phyloP scores from a whole-genome alignment of 2,797 vertebrate genomes.

The Dicrostonyx torquatus region DNA sequence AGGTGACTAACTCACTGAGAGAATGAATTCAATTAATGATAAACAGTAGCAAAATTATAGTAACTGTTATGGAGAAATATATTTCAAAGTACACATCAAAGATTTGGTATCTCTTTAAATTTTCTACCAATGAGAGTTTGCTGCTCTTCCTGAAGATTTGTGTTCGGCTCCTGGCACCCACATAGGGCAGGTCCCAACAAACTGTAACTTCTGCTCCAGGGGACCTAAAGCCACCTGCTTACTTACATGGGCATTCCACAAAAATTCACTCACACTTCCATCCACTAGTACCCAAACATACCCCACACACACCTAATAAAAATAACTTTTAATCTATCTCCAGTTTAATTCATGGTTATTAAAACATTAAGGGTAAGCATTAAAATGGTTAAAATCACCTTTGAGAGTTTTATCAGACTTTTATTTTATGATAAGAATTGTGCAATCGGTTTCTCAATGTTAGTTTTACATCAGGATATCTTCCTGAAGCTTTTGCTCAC shows the following conservation, averaged over 20 bases:
- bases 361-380: not conserved
- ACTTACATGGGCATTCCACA: not conserved
- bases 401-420: not conserved
- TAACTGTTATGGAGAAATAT: conserved; percentile 35
- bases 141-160: not conserved
- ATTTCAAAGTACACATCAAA: conserved; percentile 71
- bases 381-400: not conserved
- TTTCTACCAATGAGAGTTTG: not conserved
- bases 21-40: not conserved
- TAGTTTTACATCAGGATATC: not conserved
- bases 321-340: not conserved
- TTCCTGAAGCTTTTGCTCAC: conserved; percentile 34
- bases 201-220: not conserved
- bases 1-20: not conserved
- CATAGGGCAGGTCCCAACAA: too few relatives aligned
- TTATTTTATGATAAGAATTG: not conserved
- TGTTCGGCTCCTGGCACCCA: not conserved
- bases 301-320: not conserved
- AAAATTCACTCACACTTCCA: not conserved
- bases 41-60: not conserved
- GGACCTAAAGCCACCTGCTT: not conserved
- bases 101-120: conserved; percentile 72
- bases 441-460: not conserved
- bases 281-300: not conserved
- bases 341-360: not conserved